phyloP scores from a whole-genome alignment of 1,140 invertebrate species.

The Cyclina sinensis region DNA sequence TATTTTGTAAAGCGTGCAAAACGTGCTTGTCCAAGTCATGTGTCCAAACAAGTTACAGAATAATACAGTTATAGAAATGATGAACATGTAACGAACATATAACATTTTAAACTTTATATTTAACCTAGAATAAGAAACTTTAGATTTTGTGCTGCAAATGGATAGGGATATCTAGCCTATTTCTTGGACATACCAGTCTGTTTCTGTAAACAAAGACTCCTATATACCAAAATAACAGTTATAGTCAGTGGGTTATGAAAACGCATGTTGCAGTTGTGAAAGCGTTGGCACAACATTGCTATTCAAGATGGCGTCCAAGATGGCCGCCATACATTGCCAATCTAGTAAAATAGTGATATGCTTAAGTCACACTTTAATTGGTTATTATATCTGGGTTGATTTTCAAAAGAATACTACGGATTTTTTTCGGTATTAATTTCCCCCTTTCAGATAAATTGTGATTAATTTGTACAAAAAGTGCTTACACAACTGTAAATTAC shows the following conservation, averaged over 20 bases:
- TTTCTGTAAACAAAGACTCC: background rate
- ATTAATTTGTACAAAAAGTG: background rate
- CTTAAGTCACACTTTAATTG: background rate
- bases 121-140: too few relatives aligned
- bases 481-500: background rate
- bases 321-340: background rate
- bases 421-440: background rate
- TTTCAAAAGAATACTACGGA: background rate
- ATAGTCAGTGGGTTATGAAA: background rate
- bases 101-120: too few relatives aligned
- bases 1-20: too few relatives aligned
- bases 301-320: too few relatives aligned
- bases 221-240: background rate
- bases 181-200: background rate
- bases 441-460: background rate
- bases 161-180: background rate
- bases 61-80: too few relatives aligned
- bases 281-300: too few relatives aligned
- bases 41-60: too few relatives aligned
- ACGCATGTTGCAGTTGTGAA: background rate
- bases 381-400: background rate
- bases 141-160: constrained; percentile 16
- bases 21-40: too few relatives aligned
- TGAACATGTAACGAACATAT: too few relatives aligned
- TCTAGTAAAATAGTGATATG: background rate